Evolutionary conservation across 2,888 invertebrate species (phyloP).

Genomic region (Oscheius sp.): DNA sequence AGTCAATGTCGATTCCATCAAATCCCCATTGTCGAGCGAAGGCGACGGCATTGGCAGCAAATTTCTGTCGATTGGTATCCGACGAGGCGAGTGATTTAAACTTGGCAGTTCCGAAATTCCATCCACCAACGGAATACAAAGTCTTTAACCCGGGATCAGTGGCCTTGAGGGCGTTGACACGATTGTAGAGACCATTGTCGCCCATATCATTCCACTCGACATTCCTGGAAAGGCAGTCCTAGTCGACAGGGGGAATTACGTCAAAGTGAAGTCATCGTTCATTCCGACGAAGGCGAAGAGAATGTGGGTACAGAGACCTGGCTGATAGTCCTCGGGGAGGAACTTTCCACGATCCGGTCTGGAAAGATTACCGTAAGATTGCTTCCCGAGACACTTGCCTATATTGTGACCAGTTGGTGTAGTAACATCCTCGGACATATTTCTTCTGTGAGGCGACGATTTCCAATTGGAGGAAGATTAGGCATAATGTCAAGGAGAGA

Average conservation of each 20-base stretch:
- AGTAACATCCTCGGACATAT: slow-evolving; percentile 3
- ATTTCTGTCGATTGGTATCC: neutral
- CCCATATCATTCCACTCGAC: neutral
- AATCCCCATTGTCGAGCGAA: neutral
- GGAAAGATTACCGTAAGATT: no score
- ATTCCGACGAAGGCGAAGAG: neutral
- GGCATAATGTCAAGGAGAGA: no score
- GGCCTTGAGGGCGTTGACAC: neutral
- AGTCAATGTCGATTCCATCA: neutral
- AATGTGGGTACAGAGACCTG: slow-evolving; percentile 1
- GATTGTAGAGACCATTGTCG: neutral
- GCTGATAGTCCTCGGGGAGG: neutral
- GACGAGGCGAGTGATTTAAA: neutral
- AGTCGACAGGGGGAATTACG: neutral
- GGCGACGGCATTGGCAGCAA: neutral
- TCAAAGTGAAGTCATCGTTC: neutral
- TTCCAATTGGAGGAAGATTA: no score
- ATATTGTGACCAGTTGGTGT: slow-evolving; percentile 1
- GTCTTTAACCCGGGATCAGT: neutral
- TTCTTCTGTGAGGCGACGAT: neutral
- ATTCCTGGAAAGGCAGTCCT: neutral
- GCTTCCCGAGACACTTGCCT: neutral
- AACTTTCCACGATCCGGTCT: neutral
- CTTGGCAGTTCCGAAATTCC: neutral
- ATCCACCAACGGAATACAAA: neutral